A percentile compares a stretch with the other conserved stretches of the same genome.
These are phyloP conservation scores for Lasioglossum vierecki DNA, from an alignment of 2,888 invertebrate genomes.

Conservation along the genomic window DNA sequence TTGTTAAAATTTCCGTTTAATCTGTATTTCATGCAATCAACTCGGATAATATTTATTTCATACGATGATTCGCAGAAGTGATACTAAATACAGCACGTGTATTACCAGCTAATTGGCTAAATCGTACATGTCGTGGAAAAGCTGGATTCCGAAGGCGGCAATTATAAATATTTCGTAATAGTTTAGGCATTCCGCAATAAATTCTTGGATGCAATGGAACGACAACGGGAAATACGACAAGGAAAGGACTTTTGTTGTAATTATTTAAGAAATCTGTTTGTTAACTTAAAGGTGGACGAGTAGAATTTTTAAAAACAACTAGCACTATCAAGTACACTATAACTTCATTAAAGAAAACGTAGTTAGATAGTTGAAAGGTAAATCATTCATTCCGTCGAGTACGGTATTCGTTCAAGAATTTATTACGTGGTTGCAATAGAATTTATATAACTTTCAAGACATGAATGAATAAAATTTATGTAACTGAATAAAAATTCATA, in stretches of 20 bases:
- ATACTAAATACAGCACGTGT: background rate
- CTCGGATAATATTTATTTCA: background rate
- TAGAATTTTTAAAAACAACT: background rate
- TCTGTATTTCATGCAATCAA: background rate
- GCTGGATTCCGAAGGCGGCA: background rate
- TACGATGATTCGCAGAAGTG: background rate
- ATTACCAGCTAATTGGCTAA: background rate
- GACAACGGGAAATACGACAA: background rate
- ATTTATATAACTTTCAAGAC: too few relatives aligned
- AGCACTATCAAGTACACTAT: background rate
- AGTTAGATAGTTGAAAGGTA: too few relatives aligned
- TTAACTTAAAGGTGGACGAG: background rate
- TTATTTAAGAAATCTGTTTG: background rate
- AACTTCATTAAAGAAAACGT: background rate
- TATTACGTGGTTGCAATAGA: too few relatives aligned
- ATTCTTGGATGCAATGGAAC: background rate
- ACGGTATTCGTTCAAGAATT: too few relatives aligned
- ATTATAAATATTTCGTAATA: slow-evolving; percentile 9
- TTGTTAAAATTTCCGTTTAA: background rate
- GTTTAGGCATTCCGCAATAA: background rate
- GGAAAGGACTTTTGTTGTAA: background rate
- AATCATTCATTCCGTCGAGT: too few relatives aligned
- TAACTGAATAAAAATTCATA: too few relatives aligned
- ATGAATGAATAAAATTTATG: too few relatives aligned
- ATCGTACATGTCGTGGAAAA: background rate